Evolutionary conservation across 2,113 vertebrate genomes (phyloP).

Genomic region (Puffinus mauretanicus): DNA sequence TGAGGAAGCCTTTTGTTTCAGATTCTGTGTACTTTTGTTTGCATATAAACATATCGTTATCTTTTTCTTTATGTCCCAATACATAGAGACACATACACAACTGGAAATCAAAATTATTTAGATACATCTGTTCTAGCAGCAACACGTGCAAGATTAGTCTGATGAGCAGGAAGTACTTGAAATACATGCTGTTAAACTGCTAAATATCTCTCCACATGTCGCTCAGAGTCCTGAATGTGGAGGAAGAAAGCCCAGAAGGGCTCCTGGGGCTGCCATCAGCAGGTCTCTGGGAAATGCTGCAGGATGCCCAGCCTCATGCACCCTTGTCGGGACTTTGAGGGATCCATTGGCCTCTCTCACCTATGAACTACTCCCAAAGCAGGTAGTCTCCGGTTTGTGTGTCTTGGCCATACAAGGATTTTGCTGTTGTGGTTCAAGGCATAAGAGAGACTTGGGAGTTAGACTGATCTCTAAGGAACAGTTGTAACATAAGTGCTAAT

Average conservation of each 20-base stretch:
- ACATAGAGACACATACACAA: not conserved
- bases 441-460: not conserved
- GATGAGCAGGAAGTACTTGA: not conserved
- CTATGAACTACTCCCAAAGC: not conserved
- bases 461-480: not conserved
- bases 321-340: not conserved
- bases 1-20: not conserved
- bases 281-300: not conserved
- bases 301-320: not conserved
- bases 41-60: not conserved
- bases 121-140: not conserved
- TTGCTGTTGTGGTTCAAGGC: not conserved
- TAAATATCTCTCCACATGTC: not conserved
- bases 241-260: not conserved
- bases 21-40: not conserved
- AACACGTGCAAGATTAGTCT: not conserved
- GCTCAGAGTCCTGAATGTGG: fast-evolving
- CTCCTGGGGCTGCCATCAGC: not conserved
- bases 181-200: not conserved
- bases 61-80: not conserved
- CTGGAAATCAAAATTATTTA: not conserved
- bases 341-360: not conserved
- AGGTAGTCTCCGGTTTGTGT: not conserved
- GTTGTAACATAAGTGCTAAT: not conserved
- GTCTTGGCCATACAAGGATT: not conserved